Evolutionary conservation across 1,140 invertebrate genomes (phyloP), one percentile per base, ranked within the genome.

Genomic region (Drosophila kanapiae): DNA sequence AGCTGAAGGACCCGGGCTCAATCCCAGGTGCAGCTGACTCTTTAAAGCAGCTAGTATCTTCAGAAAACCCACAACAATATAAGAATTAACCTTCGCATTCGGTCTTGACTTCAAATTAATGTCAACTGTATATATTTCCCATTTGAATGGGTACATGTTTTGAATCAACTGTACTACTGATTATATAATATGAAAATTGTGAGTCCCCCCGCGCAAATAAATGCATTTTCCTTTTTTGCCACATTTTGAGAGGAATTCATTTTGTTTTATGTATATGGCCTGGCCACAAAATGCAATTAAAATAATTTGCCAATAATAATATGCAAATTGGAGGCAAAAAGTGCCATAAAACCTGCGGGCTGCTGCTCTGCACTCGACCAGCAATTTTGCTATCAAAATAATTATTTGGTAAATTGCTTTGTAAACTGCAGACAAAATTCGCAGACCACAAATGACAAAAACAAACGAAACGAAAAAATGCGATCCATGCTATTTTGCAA

Each of bases 391-490:
- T 87, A 79, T 82, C 70, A 67, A 71, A 79, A 87, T 86, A 82
- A 86, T 86, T 86, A 82, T 87, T 86, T 72, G 64, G 61, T 75
- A 82, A 85, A 86, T 85, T 75, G 82, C 64, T 63, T 83, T 77
- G 71, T 63, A 75, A 71, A 82, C 61, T 78, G 60, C 54, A 68
- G 45, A 47, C 65, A 53, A 82, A 72, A 61, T 61, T 45, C 48
- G 29, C 67, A 40, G 40, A n/a, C 47, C 57, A 35, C 56, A 62
- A 45, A 57, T 72, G 47, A 37, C 62, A 68, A 63, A 64, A 62
- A 58, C 45, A 60, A 67, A 80, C 9, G 33, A 31, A 53, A 11
- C 4, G 37, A 38, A 45, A 61, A 49, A 23, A 29, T 31, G 35
- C 37, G 48, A 74, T 77, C 35, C 53, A 78, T 54, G 37, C 64